Base-by-base conservation (phyloP, 1,140 invertebrate genomes). In the Calycopis cecrops region DNA sequence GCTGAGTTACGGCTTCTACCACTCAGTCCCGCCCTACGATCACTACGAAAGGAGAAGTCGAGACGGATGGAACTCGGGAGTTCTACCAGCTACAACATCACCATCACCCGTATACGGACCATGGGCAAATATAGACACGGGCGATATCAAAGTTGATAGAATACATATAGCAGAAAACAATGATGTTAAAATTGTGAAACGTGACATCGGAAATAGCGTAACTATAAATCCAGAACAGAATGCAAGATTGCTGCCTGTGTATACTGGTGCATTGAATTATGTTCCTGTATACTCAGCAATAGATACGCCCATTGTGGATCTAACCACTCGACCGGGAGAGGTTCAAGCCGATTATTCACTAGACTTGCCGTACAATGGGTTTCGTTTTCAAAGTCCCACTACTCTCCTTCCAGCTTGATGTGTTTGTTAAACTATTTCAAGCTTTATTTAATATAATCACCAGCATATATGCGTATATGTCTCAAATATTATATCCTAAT, bases 1-100 rank as follows among this genome's bases (percentile, higher is more conserved):
- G 85, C 37, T 88, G 60, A 88, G 72, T 67, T 88, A 88, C 60
- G 85, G 85, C 1, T 80, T 87, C 55, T 88, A 88, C 61, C 77
- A 81, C 49, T 63, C 72, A 1, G 81, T 79, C 53, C 74, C 71
- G 3, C 73, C 79, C 4, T 86, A 75, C 55, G 81, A 83, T 11
- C 76, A 82, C 57, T 85, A 71, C 48, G 85, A 87, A 48, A 87
- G 79, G 55, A 62, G 87, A 48, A 84, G 78, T 55, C 68, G 70
- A 48, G 71, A 75, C 44, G 62, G 75, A 42, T 79, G 72, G 67
- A 69, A 60, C 35, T 61, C 69, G 11, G 64, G 57, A 12, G 10
- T 48, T 10, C 16, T 48, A 47, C 37, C 48, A 37, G 12, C 52
- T n/a, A 53, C 35, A 33, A 34, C 42, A 9, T 11, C 40, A 37